A percentile compares a stretch with the other conserved stretches of the same genome.
These are phyloP conservation scores for Pterocles burchelli DNA, from an alignment of 2,113 vertebrate species.

Conservation along the genomic window DNA sequence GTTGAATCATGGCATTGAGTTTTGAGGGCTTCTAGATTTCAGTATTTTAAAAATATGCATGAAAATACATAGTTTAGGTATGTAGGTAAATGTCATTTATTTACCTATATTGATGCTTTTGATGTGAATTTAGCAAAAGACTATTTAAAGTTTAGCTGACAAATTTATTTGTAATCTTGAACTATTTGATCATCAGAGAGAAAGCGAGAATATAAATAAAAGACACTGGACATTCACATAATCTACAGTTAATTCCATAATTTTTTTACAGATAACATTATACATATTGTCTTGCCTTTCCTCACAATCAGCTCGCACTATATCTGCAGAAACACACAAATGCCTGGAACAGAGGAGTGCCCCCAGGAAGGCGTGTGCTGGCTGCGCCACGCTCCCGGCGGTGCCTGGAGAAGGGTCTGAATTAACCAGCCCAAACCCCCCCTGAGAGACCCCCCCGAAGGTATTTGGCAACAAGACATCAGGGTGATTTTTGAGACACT, in stretches of 20 bases:
- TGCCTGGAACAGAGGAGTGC: slow-evolving; percentile 56
- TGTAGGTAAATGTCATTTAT: neutral
- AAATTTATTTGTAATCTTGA: slow-evolving; percentile 93
- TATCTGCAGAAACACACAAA: slow-evolving; percentile 67
- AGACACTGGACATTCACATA: slow-evolving; percentile 77
- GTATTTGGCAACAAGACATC: slow-evolving; percentile 89
- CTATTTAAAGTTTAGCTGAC: slow-evolving; percentile 80
- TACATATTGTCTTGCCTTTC: slow-evolving; percentile 33
- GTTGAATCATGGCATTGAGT: fast-evolving
- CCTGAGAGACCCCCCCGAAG: neutral
- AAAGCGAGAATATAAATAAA: slow-evolving; percentile 83
- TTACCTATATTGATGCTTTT: neutral
- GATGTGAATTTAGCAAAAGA: slow-evolving; percentile 43
- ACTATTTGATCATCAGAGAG: slow-evolving; percentile 84
- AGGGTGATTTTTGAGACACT: slow-evolving; percentile 60
- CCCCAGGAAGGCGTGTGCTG: neutral
- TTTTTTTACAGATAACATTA: slow-evolving; percentile 35
- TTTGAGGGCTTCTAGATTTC: neutral
- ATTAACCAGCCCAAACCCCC: neutral
- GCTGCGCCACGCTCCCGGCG: neutral
- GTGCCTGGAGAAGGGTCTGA: neutral
- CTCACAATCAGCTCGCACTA: neutral
- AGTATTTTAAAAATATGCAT: neutral
- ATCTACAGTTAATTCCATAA: slow-evolving; percentile 62
- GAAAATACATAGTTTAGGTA: too few relatives aligned